Evolutionary conservation across 1,140 invertebrate species (phyloP).

Genomic region (Sycobia sp.): DNA sequence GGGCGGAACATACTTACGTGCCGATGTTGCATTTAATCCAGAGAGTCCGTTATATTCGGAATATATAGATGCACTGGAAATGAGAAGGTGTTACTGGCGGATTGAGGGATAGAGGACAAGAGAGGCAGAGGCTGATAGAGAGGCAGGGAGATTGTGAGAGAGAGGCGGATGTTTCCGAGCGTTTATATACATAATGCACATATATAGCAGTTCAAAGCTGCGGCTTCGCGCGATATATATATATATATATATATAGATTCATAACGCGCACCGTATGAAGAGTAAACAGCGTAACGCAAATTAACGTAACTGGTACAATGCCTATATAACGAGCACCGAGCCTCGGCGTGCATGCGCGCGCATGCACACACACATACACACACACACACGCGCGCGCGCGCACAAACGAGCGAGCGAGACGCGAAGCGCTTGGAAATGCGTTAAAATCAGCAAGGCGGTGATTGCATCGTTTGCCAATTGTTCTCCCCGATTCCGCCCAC

Average conservation of each 20-base stretch:
- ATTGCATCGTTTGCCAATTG: constrained; percentile 38
- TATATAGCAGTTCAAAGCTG: constrained; percentile 10
- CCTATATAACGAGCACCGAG: constrained; percentile 19
- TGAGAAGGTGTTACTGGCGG: too few relatives aligned
- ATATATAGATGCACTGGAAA: too few relatives aligned
- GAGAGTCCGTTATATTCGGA: constrained; percentile 21
- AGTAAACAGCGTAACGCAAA: constrained; percentile 36
- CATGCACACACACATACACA: too few relatives aligned
- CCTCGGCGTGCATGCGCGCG: not conserved
- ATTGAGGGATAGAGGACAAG: too few relatives aligned
- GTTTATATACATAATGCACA: constrained; percentile 10
- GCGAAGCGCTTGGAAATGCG: constrained; percentile 3
- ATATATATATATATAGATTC: too few relatives aligned
- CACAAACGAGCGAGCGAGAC: too few relatives aligned
- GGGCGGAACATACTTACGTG: constrained; percentile 25
- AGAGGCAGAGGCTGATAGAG: not conserved
- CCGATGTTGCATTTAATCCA: constrained; percentile 30
- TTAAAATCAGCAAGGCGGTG: constrained; percentile 38
- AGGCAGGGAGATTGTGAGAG: not conserved
- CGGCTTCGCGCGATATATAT: too few relatives aligned
- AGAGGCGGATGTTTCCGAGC: not conserved
- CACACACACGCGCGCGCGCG: too few relatives aligned
- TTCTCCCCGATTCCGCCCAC: too few relatives aligned
- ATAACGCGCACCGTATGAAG: constrained; percentile 30
- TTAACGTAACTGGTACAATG: constrained; percentile 40